Evolutionary conservation across 1,140 invertebrate genomes (phyloP).

Genomic region (Leptopilina clavipes): DNA sequence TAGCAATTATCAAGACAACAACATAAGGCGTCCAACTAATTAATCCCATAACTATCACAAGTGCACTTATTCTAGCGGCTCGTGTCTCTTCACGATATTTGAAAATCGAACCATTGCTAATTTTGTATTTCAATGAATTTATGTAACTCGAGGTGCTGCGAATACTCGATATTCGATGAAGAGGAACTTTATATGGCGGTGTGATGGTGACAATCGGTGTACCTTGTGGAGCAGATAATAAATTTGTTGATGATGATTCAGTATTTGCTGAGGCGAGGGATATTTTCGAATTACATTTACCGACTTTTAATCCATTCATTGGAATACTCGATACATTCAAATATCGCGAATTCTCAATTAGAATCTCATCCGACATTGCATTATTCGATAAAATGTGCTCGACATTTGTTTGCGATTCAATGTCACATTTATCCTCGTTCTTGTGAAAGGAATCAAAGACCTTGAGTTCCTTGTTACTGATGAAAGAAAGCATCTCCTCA

Average conservation of each 20-base stretch:
- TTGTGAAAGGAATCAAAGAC: not conserved
- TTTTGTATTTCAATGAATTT: constrained; percentile 82
- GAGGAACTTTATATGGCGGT: constrained; percentile 70
- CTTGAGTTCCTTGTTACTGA: not conserved
- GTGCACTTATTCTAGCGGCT: constrained; percentile 85
- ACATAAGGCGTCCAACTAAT: constrained; percentile 83
- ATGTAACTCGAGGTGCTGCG: constrained; percentile 77
- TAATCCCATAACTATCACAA: constrained; percentile 83
- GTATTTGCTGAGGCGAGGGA: constrained; percentile 10
- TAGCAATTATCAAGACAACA: constrained; percentile 73
- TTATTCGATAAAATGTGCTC: not conserved
- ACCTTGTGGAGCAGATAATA: not conserved
- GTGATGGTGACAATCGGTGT: constrained; percentile 72
- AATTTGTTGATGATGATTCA: constrained; percentile 45
- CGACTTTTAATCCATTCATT: not conserved
- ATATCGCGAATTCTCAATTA: not conserved
- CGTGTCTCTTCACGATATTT: constrained; percentile 87
- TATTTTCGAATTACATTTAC: not conserved
- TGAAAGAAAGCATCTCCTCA: constrained; percentile 8
- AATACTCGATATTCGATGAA: constrained; percentile 69
- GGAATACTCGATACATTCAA: not conserved
- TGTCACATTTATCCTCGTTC: not conserved
- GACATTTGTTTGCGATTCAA: not conserved
- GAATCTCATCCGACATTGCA: not conserved
- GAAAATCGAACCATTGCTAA: constrained; percentile 89